Conservation (phyloP, 2,888 invertebrate genomes). For the Hedya salicella region DNA sequence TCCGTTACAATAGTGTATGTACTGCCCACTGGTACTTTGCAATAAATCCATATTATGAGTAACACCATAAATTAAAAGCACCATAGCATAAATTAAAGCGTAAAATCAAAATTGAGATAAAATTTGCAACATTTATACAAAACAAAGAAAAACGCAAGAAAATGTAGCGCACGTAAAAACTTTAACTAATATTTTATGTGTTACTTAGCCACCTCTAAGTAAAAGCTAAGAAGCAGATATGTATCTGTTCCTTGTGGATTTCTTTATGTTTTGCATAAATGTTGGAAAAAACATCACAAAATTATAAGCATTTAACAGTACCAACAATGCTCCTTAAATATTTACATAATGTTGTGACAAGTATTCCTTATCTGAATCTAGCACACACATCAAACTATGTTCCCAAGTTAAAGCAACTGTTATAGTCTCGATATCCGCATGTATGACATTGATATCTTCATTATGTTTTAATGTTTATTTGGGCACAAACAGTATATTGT, state of each 20-base stretch:
- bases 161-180: too few species aligned
- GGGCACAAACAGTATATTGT: too few species aligned
- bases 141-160: too few species aligned
- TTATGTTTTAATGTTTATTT: too few species aligned
- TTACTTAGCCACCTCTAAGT: too few species aligned
- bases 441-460: too few species aligned
- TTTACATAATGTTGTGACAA: constrained; percentile 3
- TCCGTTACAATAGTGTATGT: constrained; percentile 12
- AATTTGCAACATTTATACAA: not conserved
- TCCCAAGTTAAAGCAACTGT: constrained; percentile 30
- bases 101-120: constrained; percentile 13
- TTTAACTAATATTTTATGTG: too few species aligned
- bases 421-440: constrained; percentile 7
- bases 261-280: too few species aligned
- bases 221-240: too few species aligned
- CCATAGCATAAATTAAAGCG: constrained; percentile 37
- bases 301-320: not conserved
- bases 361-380: constrained; percentile 15
- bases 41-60: not conserved
- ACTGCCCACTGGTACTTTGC: not conserved
- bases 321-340: constrained; percentile 6
- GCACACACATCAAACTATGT: constrained; percentile 11
- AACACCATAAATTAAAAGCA: constrained; percentile 40
- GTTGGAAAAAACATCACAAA: too few species aligned
- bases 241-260: too few species aligned